phyloP scores from a whole-genome alignment of 2,888 invertebrate species.

The Xanthia icteritia region DNA sequence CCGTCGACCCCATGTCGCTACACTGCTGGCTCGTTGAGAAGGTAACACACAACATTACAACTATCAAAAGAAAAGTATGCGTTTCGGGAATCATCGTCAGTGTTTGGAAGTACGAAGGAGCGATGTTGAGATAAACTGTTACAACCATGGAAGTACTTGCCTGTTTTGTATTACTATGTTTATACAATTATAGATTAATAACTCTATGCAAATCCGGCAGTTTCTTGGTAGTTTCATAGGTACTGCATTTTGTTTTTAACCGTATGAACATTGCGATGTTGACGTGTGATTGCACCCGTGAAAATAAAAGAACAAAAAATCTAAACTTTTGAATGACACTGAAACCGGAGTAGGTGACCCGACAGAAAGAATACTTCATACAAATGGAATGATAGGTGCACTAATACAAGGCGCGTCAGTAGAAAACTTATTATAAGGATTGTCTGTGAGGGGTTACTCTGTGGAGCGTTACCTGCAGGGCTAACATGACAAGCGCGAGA shows the following conservation, averaged over 20 bases:
- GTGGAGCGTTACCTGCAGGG: too few species aligned
- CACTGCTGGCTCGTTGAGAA: slow-evolving; percentile 92
- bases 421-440: too few species aligned
- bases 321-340: too few species aligned
- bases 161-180: not conserved
- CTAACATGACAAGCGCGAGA: too few species aligned
- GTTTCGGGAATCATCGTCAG: not conserved
- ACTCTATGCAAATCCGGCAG: not conserved
- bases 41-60: slow-evolving; percentile 12
- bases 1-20: slow-evolving; percentile 85
- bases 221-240: too few species aligned
- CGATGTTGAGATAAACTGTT: not conserved
- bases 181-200: not conserved
- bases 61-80: not conserved
- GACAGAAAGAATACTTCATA: too few species aligned
- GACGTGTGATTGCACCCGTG: too few species aligned
- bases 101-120: not conserved
- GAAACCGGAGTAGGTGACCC: too few species aligned
- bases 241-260: too few species aligned
- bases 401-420: not conserved
- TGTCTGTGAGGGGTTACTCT: too few species aligned
- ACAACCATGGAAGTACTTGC: not conserved
- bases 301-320: not conserved
- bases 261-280: too few species aligned
- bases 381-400: too few species aligned